Percentiles rank a stretch among this genome's conserved stretches.
These are phyloP conservation scores for Myrmecophaga tridactyla DNA, from an alignment of 2,113 vertebrate genomes.

Conservation along the genomic window DNA sequence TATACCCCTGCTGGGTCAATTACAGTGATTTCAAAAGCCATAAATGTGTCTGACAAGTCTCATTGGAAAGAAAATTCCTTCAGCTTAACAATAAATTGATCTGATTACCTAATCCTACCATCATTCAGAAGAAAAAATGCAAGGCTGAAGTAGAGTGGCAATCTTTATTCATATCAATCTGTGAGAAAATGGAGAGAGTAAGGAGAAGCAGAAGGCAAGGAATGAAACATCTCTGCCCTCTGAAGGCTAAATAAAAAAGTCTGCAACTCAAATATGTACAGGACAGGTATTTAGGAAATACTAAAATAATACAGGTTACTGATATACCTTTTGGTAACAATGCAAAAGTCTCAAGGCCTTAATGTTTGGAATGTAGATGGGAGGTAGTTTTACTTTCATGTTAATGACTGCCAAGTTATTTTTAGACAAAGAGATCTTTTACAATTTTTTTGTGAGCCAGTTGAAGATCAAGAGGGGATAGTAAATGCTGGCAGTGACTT, in stretches of 20 bases:
- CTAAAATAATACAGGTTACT: not conserved
- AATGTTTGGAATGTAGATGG: not conserved
- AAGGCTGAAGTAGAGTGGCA: constrained; percentile 51
- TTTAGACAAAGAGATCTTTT: not conserved
- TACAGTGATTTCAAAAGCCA: constrained; percentile 49
- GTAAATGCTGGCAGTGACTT: not conserved
- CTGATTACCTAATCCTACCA: constrained; percentile 67
- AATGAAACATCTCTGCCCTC: not conserved
- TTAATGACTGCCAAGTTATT: not conserved
- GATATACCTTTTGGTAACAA: not conserved
- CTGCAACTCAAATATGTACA: not conserved
- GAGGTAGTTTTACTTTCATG: not conserved
- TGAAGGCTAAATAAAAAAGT: not conserved
- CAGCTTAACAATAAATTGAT: constrained; percentile 72
- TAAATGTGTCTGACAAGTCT: constrained; percentile 69
- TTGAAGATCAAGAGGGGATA: not conserved
- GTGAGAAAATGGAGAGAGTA: constrained; percentile 32
- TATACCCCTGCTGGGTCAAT: constrained; percentile 68
- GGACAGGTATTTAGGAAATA: not conserved
- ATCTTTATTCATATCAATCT: constrained; percentile 68
- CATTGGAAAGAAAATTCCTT: constrained; percentile 71
- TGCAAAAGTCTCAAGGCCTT: not conserved
- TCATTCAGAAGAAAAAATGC: constrained; percentile 40
- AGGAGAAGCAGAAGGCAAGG: not conserved
- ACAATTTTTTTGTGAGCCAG: not conserved